Conservation (phyloP, 2,113 vertebrate species). For the Xenopus laevis region DNA sequence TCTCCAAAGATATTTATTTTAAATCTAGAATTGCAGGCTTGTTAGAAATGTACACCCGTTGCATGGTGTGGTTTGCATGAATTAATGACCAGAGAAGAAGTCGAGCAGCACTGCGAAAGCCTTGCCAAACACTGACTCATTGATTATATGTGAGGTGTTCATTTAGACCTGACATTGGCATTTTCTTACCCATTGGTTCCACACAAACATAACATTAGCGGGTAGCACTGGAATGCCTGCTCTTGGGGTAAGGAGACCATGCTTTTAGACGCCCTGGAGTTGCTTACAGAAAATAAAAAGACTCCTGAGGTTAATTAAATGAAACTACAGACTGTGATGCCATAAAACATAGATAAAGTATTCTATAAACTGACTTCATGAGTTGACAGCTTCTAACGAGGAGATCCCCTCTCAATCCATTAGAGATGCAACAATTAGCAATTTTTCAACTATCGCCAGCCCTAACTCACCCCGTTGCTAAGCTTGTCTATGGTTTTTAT, state of each 20-base stretch:
- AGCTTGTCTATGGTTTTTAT: too few species aligned
- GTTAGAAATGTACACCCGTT: constrained; percentile 10
- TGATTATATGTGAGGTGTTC: constrained; percentile 26
- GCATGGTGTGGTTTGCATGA: constrained; percentile 6
- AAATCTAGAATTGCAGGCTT: constrained; percentile 9
- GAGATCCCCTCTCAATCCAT: too few species aligned
- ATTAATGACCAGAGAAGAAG: constrained; percentile 23
- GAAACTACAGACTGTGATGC: too few species aligned
- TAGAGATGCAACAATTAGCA: too few species aligned
- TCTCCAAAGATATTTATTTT: not conserved
- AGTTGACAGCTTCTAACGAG: too few species aligned
- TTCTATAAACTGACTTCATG: too few species aligned
- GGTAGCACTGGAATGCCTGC: not conserved
- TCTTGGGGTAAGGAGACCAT: not conserved
- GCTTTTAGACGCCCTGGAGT: not conserved
- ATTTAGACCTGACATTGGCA: constrained; percentile 19
- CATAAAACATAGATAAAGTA: too few species aligned
- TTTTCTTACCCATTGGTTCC: constrained; percentile 12
- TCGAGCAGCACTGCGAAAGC: not conserved
- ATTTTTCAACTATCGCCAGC: too few species aligned
- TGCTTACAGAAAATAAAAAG: too few species aligned
- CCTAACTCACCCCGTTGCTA: too few species aligned
- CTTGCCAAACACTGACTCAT: constrained; percentile 23
- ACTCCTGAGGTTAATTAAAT: too few species aligned
- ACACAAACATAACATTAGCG: constrained; percentile 18